Evolutionary conservation across 2,888 invertebrate species (phyloP).

Genomic region (Xylophagus ater): DNA sequence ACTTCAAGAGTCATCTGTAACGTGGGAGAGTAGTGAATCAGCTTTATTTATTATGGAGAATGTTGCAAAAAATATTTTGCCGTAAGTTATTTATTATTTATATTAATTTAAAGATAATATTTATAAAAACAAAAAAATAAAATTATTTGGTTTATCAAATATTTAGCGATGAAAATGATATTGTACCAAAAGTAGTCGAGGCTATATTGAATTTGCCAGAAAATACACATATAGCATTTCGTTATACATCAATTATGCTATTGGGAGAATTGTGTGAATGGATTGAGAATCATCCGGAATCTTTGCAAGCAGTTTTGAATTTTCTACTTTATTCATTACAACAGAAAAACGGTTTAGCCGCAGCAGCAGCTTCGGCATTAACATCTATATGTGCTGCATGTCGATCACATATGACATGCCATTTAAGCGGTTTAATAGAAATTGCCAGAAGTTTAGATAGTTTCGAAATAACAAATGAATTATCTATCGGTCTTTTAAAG

Average conservation of each 20-base stretch:
- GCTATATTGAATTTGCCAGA: conserved; percentile 78
- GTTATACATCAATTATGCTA: conserved; percentile 76
- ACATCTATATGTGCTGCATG: conserved; percentile 79
- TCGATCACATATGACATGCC: conserved; percentile 62
- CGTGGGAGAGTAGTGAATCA: conserved; percentile 91
- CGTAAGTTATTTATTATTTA: conserved; percentile 56
- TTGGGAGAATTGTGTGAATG: conserved; percentile 90
- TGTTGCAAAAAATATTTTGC: conserved; percentile 86
- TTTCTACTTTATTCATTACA: conserved; percentile 64
- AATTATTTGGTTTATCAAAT: conserved; percentile 7
- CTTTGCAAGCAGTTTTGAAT: conserved; percentile 70
- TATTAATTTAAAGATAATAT: background rate
- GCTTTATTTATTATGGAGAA: conserved; percentile 91
- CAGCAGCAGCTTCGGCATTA: conserved; percentile 71
- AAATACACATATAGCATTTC: conserved; percentile 74
- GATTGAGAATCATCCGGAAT: conserved; percentile 78
- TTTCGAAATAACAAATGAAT: conserved; percentile 60
- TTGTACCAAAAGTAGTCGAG: conserved; percentile 87
- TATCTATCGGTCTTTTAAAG: conserved; percentile 63
- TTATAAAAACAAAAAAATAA: background rate
- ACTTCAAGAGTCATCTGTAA: conserved; percentile 56
- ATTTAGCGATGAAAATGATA: conserved; percentile 75
- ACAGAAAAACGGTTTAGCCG: conserved; percentile 56
- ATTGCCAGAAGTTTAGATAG: conserved; percentile 63
- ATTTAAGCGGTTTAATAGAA: conserved; percentile 61